Evolutionary conservation across 1,140 invertebrate species (phyloP), one percentile per base, ranked within the genome.

Genomic region (Temnothorax longispinosus): DNA sequence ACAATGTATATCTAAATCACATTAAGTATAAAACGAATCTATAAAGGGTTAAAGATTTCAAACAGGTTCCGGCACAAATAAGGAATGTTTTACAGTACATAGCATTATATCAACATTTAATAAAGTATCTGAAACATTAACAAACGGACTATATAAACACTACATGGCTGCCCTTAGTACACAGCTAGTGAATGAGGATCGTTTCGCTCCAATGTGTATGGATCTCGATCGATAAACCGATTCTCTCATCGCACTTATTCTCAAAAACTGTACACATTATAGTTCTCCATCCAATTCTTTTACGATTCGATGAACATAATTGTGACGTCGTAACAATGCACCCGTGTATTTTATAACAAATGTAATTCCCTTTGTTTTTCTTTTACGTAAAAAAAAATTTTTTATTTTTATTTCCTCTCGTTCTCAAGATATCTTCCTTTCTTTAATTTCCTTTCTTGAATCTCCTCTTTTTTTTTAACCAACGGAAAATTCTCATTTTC

Each of bases 121-220:
- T 95, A 95, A 95, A 95, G 93, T 95, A 95, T 95, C 93, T 94
- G 94, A 95, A 95, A 95, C 94, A 94, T 94, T 94, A 95, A 95
- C 94, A 94, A 95, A 95, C 94, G 93, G 93, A 93, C 92, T 95
- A 94, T 94, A 94, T 93, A 93, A 94, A 92, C 93, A 93, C 93
- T 93, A 93, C 92, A 93, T 90, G 92, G 92, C 92, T 94, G 92
- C 71, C 90, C 89, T 93, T 93, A 92, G 86, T 93, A 82, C 90
- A 91, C 84, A 92, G 89, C 89, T 93, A 93, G 92, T 92, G 78
- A 85, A 92, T 93, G 90, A 87, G 84, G 89, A 91, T 93, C 58
- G 74, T 85, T 77, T 82, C 21, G 27, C 50, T 71, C 54, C 32
- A 47, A 81, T 32, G 1, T 27, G 38, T 69, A 54, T 35, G 65